These are phyloP conservation scores for Drosophila sulfurigaster DNA, from an alignment of 1,140 invertebrate genomes.

Conservation along the genomic window DNA sequence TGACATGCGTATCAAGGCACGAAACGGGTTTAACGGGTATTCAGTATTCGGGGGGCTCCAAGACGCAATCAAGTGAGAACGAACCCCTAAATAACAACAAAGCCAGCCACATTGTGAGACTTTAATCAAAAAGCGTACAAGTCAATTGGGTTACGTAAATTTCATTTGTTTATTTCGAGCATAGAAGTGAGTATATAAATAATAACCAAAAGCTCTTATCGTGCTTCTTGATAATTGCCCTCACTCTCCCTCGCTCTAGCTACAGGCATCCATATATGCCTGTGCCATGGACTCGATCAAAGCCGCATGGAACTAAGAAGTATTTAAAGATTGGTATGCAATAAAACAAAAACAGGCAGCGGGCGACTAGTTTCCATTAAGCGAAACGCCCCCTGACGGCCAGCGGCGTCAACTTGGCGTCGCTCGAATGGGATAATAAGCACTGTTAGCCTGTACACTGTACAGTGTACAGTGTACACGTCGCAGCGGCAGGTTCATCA, in stretches of 20 bases:
- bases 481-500: conserved; percentile 52
- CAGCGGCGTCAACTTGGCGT: conserved; percentile 74
- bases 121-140: conserved; percentile 16
- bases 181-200: background rate
- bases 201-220: background rate
- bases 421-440: conserved; percentile 73
- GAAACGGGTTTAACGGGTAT: conserved; percentile 72
- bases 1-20: conserved; percentile 69
- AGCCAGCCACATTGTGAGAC: conserved; percentile 8
- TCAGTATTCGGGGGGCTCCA: conserved; percentile 11
- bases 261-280: conserved; percentile 8
- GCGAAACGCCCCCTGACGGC: conserved; percentile 44
- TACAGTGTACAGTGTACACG: background rate
- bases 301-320: conserved; percentile 5
- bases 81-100: conserved; percentile 48
- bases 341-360: conserved; percentile 38
- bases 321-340: conserved; percentile 45
- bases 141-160: conserved; percentile 16
- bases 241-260: background rate
- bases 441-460: conserved; percentile 25
- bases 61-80: conserved; percentile 48
- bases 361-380: conserved; percentile 53
- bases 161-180: background rate
- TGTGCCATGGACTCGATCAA: background rate
- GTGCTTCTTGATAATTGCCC: background rate